These are phyloP conservation scores for Noctua fimbriata DNA, from an alignment of 2,888 invertebrate genomes.

Conservation along the genomic window DNA sequence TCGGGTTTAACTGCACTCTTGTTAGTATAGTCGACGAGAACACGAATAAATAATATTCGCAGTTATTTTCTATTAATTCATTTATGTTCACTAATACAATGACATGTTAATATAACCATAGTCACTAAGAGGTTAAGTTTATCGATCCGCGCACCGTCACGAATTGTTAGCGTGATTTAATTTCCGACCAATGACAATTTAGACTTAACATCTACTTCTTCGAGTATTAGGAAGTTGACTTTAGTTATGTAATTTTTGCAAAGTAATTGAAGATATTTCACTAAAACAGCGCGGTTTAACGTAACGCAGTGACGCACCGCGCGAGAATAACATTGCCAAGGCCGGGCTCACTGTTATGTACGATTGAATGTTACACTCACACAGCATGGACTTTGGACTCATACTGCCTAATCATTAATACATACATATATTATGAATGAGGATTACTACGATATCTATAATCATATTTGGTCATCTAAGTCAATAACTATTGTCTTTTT, in stretches of 20 bases:
- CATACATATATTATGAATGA: neutral
- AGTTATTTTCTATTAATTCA: constrained; percentile 3
- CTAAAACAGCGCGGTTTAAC: constrained; percentile 36
- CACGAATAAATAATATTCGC: constrained; percentile 2
- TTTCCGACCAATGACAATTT: constrained; percentile 14
- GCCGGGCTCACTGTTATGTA: constrained; percentile 42
- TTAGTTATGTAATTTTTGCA: constrained; percentile 29
- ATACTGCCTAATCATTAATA: constrained; percentile 14
- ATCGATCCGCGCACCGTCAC: constrained; percentile 35
- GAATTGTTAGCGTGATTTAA: constrained; percentile 17
- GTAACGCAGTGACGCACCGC: constrained; percentile 56
- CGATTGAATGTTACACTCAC: constrained; percentile 5
- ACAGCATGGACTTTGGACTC: constrained; percentile 43
- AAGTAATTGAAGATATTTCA: constrained; percentile 34
- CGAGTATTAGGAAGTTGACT: neutral
- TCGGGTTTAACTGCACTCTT: neutral
- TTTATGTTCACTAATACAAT: neutral
- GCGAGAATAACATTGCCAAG: constrained; percentile 58
- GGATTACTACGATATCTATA: constrained; percentile 1
- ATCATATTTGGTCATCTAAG: neutral
- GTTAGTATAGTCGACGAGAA: neutral
- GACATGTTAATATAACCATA: constrained; percentile 20
- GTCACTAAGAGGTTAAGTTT: constrained; percentile 45
- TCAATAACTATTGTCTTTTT: neutral
- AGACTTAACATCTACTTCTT: neutral